Evolutionary conservation across 2,888 invertebrate species (phyloP).

Genomic region (Dendrolimus houi): DNA sequence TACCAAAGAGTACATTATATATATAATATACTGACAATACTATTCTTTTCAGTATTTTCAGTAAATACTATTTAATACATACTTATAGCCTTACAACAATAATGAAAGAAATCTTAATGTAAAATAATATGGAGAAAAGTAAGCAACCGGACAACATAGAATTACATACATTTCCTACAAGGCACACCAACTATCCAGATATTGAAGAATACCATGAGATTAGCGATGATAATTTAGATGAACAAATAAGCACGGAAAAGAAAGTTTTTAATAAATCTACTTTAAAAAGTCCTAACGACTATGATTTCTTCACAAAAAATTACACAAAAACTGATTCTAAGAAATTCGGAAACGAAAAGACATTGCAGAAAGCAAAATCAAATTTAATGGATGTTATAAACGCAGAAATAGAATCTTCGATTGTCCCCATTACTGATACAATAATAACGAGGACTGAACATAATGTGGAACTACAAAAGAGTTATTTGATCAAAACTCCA

Average conservation of each 20-base stretch:
- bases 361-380: slow-evolving; percentile 32
- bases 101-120: too few species aligned
- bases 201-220: slow-evolving; percentile 62
- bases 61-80: too few species aligned
- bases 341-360: slow-evolving; percentile 34
- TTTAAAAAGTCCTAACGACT: slow-evolving; percentile 22
- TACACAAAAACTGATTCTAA: slow-evolving; percentile 30
- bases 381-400: slow-evolving; percentile 52
- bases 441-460: slow-evolving; percentile 29
- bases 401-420: slow-evolving; percentile 37
- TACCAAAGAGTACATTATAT: too few species aligned
- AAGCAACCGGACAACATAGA: slow-evolving; percentile 38
- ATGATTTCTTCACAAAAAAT: slow-evolving; percentile 49
- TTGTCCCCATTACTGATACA: slow-evolving; percentile 35
- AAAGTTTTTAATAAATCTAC: neutral
- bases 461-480: slow-evolving; percentile 18
- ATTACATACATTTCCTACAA: slow-evolving; percentile 29
- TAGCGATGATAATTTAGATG: slow-evolving; percentile 22
- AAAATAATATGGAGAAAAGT: slow-evolving; percentile 11
- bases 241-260: neutral
- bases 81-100: too few species aligned
- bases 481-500: slow-evolving; percentile 25
- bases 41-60: too few species aligned
- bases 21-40: too few species aligned
- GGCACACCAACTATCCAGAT: slow-evolving; percentile 29